phyloP scores from a whole-genome alignment of 2,888 invertebrate species.

The Macrophya annulata region DNA sequence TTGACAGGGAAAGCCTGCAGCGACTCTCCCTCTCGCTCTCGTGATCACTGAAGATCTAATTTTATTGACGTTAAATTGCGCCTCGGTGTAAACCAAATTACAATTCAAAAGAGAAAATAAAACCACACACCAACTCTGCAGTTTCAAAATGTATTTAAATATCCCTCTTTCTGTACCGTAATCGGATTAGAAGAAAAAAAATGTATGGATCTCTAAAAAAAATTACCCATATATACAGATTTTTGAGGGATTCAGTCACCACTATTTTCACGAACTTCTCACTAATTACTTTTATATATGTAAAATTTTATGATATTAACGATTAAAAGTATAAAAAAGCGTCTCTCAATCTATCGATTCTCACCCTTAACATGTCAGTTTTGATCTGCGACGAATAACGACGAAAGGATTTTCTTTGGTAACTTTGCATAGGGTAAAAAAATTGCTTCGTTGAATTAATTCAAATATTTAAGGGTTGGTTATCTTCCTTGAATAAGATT shows the following conservation, averaged over 20 bases:
- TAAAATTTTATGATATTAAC: background rate
- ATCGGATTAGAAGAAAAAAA: background rate
- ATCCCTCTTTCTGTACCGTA: background rate
- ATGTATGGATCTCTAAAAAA: background rate
- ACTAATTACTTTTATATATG: background rate
- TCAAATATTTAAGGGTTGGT: too few relatives aligned
- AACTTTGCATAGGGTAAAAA: too few relatives aligned
- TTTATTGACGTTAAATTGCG: constrained; percentile 41
- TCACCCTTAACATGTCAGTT: background rate
- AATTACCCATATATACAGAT: too few relatives aligned
- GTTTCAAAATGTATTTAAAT: background rate
- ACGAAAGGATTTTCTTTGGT: too few relatives aligned
- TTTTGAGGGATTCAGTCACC: too few relatives aligned
- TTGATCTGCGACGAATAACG: too few relatives aligned
- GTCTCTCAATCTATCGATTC: background rate
- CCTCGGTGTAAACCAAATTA: constrained; percentile 1
- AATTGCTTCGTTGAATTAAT: too few relatives aligned
- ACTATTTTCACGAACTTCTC: background rate
- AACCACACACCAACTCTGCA: too few relatives aligned
- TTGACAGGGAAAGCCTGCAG: constrained; percentile 74
- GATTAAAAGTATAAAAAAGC: background rate
- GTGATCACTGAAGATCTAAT: constrained; percentile 40
- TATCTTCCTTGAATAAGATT: background rate
- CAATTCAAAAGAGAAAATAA: background rate
- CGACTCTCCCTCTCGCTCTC: constrained; percentile 27